phyloP scores from a whole-genome alignment of 2,797 vertebrate species.

The Channa striata region DNA sequence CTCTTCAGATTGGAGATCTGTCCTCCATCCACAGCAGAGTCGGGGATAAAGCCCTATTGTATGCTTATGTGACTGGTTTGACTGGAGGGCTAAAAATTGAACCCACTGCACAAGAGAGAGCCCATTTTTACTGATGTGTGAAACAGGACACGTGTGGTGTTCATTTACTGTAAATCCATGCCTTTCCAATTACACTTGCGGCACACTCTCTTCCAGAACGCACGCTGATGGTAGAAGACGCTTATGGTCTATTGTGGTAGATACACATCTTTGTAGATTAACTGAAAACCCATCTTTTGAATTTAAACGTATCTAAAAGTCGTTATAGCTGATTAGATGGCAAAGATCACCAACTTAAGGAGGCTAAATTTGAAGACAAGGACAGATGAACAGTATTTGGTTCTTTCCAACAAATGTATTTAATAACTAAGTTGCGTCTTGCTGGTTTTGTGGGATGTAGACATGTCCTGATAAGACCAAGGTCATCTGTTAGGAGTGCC shows the following conservation, averaged over 20 bases:
- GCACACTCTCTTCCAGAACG: conserved; percentile 60
- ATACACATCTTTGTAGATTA: conserved; percentile 80
- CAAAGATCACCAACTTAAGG: conserved; percentile 53
- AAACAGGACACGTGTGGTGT: conserved; percentile 65
- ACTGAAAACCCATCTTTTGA: conserved; percentile 66
- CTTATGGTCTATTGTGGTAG: conserved; percentile 65
- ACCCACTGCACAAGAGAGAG: conserved; percentile 54
- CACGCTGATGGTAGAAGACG: conserved; percentile 60
- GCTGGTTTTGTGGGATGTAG: conserved; percentile 66
- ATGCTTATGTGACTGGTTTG: conserved; percentile 67
- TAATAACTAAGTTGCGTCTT: conserved; percentile 60
- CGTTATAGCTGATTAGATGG: conserved; percentile 67
- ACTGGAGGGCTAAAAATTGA: conserved; percentile 76
- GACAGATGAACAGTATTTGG: conserved; percentile 64
- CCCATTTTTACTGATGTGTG: conserved; percentile 65
- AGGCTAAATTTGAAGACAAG: conserved; percentile 45
- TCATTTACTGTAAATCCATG: conserved; percentile 75
- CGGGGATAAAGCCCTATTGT: conserved; percentile 75
- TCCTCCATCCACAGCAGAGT: conserved; percentile 63
- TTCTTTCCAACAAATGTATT: conserved; percentile 50
- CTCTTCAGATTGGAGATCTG: conserved; percentile 80
- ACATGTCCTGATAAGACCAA: conserved; percentile 78
- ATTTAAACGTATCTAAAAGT: conserved; percentile 71
- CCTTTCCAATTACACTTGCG: conserved; percentile 67
- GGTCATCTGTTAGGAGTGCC: conserved; percentile 81